Evolutionary conservation across 2,888 invertebrate genomes (phyloP), one percentile per base, ranked within the genome.

Genomic region (Drosophila fulvimacula): DNA sequence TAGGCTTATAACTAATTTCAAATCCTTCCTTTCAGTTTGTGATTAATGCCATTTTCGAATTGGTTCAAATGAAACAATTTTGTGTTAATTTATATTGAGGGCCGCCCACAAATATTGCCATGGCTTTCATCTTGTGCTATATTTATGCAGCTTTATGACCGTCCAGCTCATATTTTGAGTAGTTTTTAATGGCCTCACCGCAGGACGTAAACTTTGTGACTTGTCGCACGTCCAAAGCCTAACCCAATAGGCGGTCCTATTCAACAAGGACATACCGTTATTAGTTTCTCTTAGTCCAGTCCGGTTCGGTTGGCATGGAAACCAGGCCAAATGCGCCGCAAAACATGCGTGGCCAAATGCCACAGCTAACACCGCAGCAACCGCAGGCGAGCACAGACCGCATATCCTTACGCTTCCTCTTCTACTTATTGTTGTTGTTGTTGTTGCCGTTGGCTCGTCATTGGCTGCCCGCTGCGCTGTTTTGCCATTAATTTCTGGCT

Each of bases 81-180:
- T 41, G 17, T 39, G 17, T 41, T 55, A 32, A 41, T 41, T 41
- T 32, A 30, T 55, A 9, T 32, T 32, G 15, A 30, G 10, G 30
- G 15, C 21, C 10, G 41, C 5, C 30, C 41, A 21, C 30, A 55
- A 55, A 41, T 36, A 17, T n/a, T 21, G 30, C 30, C n/a, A 32
- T 46, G 56, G 41, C 48, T 24, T 55, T n/a, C 27, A 27, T 41
- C 30, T 65, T 27, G 17, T 11, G 32, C 41, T 21, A 46, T 27
- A 30, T 61, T 70, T 64, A 42, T 65, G 73, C 64, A 69, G 59
- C 65, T 69, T 76, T 78, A 76, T 56, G 39, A 36, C 49, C 65
- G 53, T 71, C 85, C 85, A 63, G 88, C 88, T 74, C 68, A 82
- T 81, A 79, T 73, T 89, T 82, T 85, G 88, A 82, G 83, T 89